Evolutionary conservation across 2,797 vertebrate genomes (phyloP).

Genomic region (Heliangelus exortis): DNA sequence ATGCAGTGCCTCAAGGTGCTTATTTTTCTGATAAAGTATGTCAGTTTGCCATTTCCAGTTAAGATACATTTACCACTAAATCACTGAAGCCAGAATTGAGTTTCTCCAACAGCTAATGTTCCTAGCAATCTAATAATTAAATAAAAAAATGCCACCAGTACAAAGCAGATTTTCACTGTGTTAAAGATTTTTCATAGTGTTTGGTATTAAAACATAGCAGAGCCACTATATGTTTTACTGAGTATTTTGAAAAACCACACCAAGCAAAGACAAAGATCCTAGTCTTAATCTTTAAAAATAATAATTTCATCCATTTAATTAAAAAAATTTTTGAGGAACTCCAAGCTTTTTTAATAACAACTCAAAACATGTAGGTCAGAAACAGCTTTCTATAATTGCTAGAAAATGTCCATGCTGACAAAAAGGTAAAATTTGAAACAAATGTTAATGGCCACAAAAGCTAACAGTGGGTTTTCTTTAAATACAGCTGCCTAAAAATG

Average conservation of each 20-base stretch:
- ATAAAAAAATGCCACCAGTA: not conserved
- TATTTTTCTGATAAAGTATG: slow-evolving; percentile 35
- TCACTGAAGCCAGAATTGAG: not conserved
- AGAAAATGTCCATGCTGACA: not conserved
- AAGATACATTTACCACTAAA: not conserved
- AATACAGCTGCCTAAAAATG: not conserved
- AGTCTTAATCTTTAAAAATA: not conserved
- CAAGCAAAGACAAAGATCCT: not conserved
- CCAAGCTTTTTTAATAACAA: not conserved
- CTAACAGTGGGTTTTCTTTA: not conserved
- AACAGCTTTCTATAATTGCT: not conserved
- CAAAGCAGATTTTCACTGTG: not conserved
- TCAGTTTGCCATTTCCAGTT: not conserved
- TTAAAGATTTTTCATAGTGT: not conserved
- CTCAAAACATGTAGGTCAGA: not conserved
- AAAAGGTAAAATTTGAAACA: not conserved
- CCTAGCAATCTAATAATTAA: not conserved
- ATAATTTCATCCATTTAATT: not conserved
- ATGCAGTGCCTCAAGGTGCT: not conserved
- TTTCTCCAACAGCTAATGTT: not conserved
- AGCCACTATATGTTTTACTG: not conserved
- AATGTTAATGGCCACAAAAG: not conserved
- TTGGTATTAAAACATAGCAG: not conserved
- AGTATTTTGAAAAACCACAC: not conserved
- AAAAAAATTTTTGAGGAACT: not conserved